Evolutionary conservation across 2,888 invertebrate species (phyloP), one percentile per base, ranked within the genome.

Genomic region (Agriopis aurantiaria): DNA sequence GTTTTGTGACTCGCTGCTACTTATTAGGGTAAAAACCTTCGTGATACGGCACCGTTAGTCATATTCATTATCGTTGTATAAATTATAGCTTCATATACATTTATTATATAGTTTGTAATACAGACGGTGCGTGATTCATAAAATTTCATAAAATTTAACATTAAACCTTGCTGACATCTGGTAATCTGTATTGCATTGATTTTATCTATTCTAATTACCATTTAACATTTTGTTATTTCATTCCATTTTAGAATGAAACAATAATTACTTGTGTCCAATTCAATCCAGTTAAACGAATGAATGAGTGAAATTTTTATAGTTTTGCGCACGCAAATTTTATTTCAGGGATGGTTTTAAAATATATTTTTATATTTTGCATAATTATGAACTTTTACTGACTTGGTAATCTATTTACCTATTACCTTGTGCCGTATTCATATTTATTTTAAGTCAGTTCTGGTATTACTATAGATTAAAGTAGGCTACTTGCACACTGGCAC

Each of bases 1-100:
- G 85, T 85, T 87, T 83, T 87, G 83, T 85, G 82, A 84, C 83
- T 81, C 79, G 79, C 82, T 80, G 78, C 81, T 84, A 84, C 86
- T 89, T 89, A 90, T 90, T 91, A 89, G 83, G 81, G 86, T 90
- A 85, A 89, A 89, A 91, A 88, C 88, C 86, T 91, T 88, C 93
- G 93, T 93, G 93, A 80, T 87, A 84, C 78, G 76, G 76, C 79
- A 84, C 87, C 88, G 89, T 93, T 91, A 90, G 84, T 92, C 91
- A 91, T 86, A 88, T 91, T 90, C 89, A 91, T 90, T 93, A 91
- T 88, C 86, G 86, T 88, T 83, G 87, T 88, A 88, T 90, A 90
- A 91, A 91, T 91, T 92, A 91, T 90, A 88, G 86, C 83, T 87
- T 88, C 83, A 87, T 88, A 88, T 85, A 86, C 86, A 88, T 88